phyloP scores from a whole-genome alignment of 2,797 vertebrate genomes.

The Myotis daubentonii region DNA sequence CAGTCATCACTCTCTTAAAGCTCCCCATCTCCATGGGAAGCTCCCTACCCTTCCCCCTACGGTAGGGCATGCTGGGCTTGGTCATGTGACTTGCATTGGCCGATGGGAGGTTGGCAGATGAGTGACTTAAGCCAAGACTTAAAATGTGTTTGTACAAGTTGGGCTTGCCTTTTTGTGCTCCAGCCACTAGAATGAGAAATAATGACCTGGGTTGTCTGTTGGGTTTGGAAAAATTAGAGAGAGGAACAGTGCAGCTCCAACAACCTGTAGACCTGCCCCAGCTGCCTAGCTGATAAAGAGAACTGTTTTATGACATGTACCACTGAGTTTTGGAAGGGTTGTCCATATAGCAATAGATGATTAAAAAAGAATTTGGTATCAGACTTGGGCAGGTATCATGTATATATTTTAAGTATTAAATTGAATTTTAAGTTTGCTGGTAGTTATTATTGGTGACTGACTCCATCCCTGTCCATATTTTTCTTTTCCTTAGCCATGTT shows the following conservation, averaged over 20 bases:
- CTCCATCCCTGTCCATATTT: background rate
- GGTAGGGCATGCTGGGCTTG: background rate
- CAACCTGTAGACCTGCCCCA: background rate
- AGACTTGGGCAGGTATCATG: background rate
- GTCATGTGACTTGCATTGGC: background rate
- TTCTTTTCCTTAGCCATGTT: background rate
- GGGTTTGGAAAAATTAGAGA: background rate
- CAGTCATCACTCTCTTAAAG: background rate
- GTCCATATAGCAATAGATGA: background rate
- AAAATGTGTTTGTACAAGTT: background rate
- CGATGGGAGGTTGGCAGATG: background rate
- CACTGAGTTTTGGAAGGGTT: background rate
- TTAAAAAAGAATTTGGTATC: background rate
- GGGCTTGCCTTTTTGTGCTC: background rate
- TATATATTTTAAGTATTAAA: background rate
- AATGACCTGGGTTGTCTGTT: too few relatives aligned
- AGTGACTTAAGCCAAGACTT: background rate
- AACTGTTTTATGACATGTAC: background rate
- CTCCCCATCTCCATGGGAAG: background rate
- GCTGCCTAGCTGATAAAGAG: background rate
- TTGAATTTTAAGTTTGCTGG: background rate
- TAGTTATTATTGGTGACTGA: background rate
- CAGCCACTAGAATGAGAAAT: background rate
- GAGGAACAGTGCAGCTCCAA: background rate
- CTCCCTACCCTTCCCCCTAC: background rate